Evolutionary conservation across 2,888 invertebrate genomes (phyloP), one percentile per base, ranked within the genome.

Genomic region (Bombyx huttoni): DNA sequence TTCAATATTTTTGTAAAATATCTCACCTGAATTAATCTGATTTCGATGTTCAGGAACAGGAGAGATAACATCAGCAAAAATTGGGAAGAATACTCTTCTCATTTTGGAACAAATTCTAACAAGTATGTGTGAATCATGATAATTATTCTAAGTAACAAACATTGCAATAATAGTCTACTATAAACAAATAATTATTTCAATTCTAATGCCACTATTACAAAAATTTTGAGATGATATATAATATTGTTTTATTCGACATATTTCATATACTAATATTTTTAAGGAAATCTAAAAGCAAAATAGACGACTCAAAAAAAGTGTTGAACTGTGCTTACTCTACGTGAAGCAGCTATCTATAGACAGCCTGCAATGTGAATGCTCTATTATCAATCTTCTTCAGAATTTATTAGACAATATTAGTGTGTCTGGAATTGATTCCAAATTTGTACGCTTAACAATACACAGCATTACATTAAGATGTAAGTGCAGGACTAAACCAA

Each of bases 11-110:
- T 40, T 5, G 2, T 3, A 10, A 40, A 40, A 40, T 5, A 6
- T 40, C 2, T 40, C 9, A 10, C 1, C 6, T 40, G 24, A 1
- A 10, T 60, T 48, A 50, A 54, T 64, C 53, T 65, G 55, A 63
- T 79, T 81, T 81, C 56, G 60, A 70, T 72, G 73, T 79, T 79
- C 80, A 88, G 88, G 86, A 84, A 71, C 82, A 86, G 80, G 63
- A 78, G 87, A 77, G 86, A 86, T 77, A 81, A 81, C 75, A 70
- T 67, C 73, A 69, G 68, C 70, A 83, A 85, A 81, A 82, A 76
- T 73, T 74, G 73, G 61, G 87, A 87, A 64, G 85, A 87, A 58
- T 79, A 73, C 68, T 64, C 85, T 69, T 75, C 83, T 58, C 72
- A 75, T 59, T 81, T 68, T 74, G 87, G 83, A 80, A 67, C 81